Evolutionary conservation across 2,797 vertebrate species (phyloP), one percentile per base, ranked within the genome.

Genomic region (Ispidina lecontei): DNA sequence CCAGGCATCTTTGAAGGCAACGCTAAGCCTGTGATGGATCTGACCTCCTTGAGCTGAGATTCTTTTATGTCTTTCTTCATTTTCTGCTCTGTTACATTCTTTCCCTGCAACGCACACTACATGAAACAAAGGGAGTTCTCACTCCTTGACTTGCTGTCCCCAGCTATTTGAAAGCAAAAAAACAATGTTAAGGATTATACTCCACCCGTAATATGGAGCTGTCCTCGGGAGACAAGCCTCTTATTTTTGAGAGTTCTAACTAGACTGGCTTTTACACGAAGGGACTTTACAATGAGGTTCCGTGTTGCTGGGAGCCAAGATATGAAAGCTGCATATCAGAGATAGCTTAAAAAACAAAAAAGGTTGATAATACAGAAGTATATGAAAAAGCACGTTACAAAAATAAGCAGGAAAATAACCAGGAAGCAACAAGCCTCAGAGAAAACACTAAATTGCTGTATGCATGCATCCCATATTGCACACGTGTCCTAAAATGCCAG

Each of bases 31-130:
- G 98, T 99, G 99, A 99, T 99, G 98, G 98, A 98, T 98, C 98
- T 99, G 99, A 99, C 99, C 99, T 99, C 98, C 98, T 99, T 98
- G 97, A 98, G 98, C 98, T 99, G 97, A 96, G 98, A 98, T 98
- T 98, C 98, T 99, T 99, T 99, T 98, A 99, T 99, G 99, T 99
- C 98, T 99, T 98, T 99, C 98, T 99, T 99, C 98, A 98, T 99
- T 99, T 99, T 98, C 98, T 98, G 98, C 98, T 98, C 98, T 98
- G 98, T 98, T 99, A 99, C 98, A 97, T 98, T 97, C 97, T 97
- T 96, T 95, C 97, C 96, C 96, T 95, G 98, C 97, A 95, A 98
- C 7, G 10, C 94, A 95, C 95, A 96, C 94, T 95, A 97, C 97
- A 97, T 97, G 97, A 97, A 97, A 98, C 98, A 98, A 98, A 98